Percentiles rank a stretch among this genome's conserved stretches.
Conservation (phyloP, 2,113 vertebrate species). For the Scolopax mira region DNA sequence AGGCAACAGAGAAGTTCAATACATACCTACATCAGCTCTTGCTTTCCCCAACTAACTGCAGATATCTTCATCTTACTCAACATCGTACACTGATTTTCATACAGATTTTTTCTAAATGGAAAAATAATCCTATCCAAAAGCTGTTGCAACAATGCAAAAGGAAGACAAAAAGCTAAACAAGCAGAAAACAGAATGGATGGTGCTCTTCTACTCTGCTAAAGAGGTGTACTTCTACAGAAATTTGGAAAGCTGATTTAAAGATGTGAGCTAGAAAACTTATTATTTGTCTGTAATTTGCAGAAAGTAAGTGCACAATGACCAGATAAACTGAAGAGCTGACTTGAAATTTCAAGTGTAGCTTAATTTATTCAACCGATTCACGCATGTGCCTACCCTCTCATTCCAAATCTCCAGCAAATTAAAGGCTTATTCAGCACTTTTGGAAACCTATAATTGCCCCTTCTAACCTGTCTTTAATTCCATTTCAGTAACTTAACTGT, state of each 20-base stretch:
- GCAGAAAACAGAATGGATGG: background rate
- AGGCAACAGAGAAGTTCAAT: background rate
- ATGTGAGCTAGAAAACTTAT: background rate
- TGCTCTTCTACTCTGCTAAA: background rate
- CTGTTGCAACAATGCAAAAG: background rate
- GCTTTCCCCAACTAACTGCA: background rate
- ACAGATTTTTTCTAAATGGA: background rate
- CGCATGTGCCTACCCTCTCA: background rate
- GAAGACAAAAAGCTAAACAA: background rate
- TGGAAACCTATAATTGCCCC: background rate
- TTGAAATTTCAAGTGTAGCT: background rate
- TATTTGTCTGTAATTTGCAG: background rate
- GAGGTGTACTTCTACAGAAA: background rate
- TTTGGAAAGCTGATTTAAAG: background rate
- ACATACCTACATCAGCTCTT: background rate
- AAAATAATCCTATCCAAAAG: background rate
- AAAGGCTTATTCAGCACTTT: background rate
- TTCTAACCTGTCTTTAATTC: background rate
- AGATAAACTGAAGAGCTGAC: background rate
- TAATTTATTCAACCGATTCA: background rate
- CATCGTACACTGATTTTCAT: background rate
- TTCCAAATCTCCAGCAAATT: background rate
- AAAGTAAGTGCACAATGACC: background rate
- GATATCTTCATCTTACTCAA: background rate
- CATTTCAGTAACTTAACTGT: background rate